A percentile compares a stretch with the other conserved stretches of the same genome.
Evolutionary conservation across 2,113 vertebrate genomes (phyloP).

Genomic region (Pseudolaguvia tuberculata): DNA sequence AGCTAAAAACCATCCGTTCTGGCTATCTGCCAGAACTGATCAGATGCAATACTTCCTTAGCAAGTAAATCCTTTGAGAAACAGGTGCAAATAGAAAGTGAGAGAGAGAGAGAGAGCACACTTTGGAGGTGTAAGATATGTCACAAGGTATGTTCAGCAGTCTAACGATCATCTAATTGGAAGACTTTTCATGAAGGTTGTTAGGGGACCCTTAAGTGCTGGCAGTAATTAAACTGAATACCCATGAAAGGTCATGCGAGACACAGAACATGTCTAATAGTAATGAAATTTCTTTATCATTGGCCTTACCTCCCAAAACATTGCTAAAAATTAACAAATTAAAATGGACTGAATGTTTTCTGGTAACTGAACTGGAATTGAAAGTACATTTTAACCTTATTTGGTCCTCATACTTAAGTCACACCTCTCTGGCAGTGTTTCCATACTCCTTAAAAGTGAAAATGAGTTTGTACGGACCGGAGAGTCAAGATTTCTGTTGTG

Average conservation of each 20-base stretch:
- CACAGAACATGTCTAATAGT: constrained; percentile 7
- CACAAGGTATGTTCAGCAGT: constrained; percentile 23
- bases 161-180: constrained; percentile 38
- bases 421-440: constrained; percentile 1
- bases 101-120: not conserved
- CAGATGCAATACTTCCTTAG: not conserved
- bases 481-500: constrained; percentile 20
- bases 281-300: constrained; percentile 29
- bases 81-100: not conserved
- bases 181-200: constrained; percentile 50
- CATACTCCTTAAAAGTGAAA: constrained; percentile 26
- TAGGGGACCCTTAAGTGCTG: constrained; percentile 44
- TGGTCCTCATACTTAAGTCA: constrained; percentile 18
- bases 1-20: constrained; percentile 47
- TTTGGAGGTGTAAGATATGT: constrained; percentile 9
- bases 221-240: constrained; percentile 48
- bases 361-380: not conserved
- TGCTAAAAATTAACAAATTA: constrained; percentile 17
- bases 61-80: not conserved
- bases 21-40: constrained; percentile 12
- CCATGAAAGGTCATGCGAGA: constrained; percentile 49
- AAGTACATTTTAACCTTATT: not conserved
- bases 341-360: not conserved
- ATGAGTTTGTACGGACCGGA: constrained; percentile 36
- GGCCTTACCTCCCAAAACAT: constrained; percentile 9